Base-by-base conservation (phyloP, 2,888 invertebrate species). In the Hesperia comma region DNA sequence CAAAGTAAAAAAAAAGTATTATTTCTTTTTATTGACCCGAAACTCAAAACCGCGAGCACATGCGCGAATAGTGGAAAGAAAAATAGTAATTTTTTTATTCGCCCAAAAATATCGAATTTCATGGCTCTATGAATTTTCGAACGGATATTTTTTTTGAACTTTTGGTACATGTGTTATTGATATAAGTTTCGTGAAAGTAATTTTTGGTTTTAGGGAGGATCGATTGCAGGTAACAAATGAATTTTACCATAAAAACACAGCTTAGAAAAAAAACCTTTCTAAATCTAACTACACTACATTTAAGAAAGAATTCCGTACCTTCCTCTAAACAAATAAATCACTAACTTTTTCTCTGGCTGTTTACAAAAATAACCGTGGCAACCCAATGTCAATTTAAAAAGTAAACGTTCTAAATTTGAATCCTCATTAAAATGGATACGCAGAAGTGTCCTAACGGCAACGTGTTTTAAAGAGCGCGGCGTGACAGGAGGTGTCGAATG, bases 91-190 rank as follows among this genome's bases (percentile, higher is more conserved):
- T 88, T 88, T 84, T 87, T 83, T 81, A 82, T 89, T 84, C 77
- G 79, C 82, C 86, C 89, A 84, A 87, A 91, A 90, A 90, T 91
- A 91, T 91, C 91, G 81, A 70, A 77, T 91, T 90, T 85, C 91
- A 57, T 69, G 67, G 67, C 67, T 72, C 74, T 73, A 76, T 72
- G 70, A 70, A 66, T 71, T 71, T 74, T 70, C 71, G 75, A 72
- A 75, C 72, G 77, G 70, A 75, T 78, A 14, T 26, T 21, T 64
- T 84, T 85, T 84, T 84, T 82, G 83, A 84, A 77, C 74, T 82
- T 85, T 84, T 78, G 76, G 77, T 79, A 84, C 92, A 92, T 85
- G 84, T 92, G 91, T 80, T 86, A 71, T 74, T 88, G 85, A 87
- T 84, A 76, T 79, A 79, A 74, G 71, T 75, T 73, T 54, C 32